Conservation (phyloP, 1,140 invertebrate species). For the Trissolcus basalis region DNA sequence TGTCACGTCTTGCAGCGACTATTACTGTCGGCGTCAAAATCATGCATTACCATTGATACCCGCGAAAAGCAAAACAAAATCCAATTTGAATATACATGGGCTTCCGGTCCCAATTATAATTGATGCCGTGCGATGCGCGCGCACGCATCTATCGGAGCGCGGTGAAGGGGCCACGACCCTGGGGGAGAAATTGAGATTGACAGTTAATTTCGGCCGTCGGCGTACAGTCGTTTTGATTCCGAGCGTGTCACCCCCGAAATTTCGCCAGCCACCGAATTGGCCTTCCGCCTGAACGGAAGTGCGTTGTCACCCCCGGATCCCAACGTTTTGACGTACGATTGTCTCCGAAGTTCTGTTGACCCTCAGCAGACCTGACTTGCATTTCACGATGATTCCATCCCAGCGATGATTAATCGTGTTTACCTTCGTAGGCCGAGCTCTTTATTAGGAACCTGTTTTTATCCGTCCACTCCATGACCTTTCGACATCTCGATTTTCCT, state of each 20-base stretch:
- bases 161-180: constrained; percentile 28
- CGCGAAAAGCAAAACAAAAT: constrained; percentile 54
- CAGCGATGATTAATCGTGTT: constrained; percentile 43
- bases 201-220: constrained; percentile 74
- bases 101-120: constrained; percentile 54
- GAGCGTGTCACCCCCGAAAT: constrained; percentile 66
- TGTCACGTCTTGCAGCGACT: constrained; percentile 23
- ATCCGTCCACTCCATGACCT: not conserved
- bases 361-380: constrained; percentile 36
- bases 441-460: constrained; percentile 1
- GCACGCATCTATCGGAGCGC: constrained; percentile 8
- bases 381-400: constrained; percentile 20
- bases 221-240: constrained; percentile 59
- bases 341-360: constrained; percentile 20
- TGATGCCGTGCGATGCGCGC: constrained; percentile 27
- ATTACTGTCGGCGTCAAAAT: constrained; percentile 46
- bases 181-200: constrained; percentile 75
- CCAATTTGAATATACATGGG: constrained; percentile 56
- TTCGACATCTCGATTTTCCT: not conserved
- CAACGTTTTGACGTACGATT: constrained; percentile 38
- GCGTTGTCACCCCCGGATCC: constrained; percentile 45
- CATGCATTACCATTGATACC: constrained; percentile 21
- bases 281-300: constrained; percentile 70
- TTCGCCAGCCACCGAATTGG: constrained; percentile 69
- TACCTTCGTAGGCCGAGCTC: not conserved